Evolutionary conservation across 2,888 invertebrate genomes (phyloP).

Genomic region (Norana najaformis): DNA sequence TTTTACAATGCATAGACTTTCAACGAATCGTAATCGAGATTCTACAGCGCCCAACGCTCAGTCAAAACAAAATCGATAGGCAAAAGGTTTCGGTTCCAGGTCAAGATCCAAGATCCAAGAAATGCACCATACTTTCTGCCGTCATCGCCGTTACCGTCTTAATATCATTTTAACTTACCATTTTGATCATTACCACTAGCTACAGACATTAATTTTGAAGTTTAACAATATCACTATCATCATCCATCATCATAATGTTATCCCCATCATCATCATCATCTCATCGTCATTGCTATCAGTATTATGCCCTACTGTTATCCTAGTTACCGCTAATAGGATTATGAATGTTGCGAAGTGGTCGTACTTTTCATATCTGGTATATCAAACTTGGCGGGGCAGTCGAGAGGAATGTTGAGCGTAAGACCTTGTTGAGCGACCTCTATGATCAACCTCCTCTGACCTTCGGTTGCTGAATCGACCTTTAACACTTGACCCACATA

Average conservation of each 20-base stretch:
- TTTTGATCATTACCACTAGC: background rate
- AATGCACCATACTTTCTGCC: too few species aligned
- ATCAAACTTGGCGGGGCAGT: slow-evolving; percentile 10
- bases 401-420: slow-evolving; percentile 9
- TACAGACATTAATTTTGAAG: background rate
- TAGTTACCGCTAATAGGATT: background rate
- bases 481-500: slow-evolving; percentile 5
- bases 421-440: background rate
- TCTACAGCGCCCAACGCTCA: too few species aligned
- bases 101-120: too few species aligned
- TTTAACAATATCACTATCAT: background rate
- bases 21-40: too few species aligned
- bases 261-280: background rate
- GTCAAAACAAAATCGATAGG: too few species aligned
- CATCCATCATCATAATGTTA: background rate
- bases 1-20: too few species aligned
- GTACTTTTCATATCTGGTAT: background rate
- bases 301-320: background rate
- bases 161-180: background rate
- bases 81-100: too few species aligned
- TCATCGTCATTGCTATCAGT: background rate
- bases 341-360: background rate
- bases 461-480: background rate
- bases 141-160: too few species aligned
- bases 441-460: slow-evolving; percentile 16